These are phyloP conservation scores for Lutjanus argentimaculatus DNA, from an alignment of 2,797 vertebrate species.

Conservation along the genomic window DNA sequence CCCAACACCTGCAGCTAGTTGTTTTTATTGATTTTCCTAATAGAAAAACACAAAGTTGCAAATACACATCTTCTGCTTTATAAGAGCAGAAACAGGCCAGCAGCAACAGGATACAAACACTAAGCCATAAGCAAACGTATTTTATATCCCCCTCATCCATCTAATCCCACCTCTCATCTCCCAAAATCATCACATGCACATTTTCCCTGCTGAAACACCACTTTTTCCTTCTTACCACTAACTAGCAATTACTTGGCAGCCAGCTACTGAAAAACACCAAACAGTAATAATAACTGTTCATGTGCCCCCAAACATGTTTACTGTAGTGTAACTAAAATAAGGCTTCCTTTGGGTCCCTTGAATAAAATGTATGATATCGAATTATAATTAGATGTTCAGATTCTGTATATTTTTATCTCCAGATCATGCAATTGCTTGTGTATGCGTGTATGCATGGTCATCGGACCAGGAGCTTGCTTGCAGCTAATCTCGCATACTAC, in stretches of 20 bases:
- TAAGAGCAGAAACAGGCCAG: slow-evolving; percentile 10
- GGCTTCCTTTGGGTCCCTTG: background rate
- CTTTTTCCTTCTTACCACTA: background rate
- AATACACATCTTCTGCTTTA: background rate
- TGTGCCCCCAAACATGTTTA: background rate
- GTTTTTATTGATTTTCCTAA: background rate
- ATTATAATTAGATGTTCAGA: background rate
- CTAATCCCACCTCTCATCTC: background rate
- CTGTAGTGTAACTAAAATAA: background rate
- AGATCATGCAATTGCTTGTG: too few relatives aligned
- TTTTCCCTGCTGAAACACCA: background rate
- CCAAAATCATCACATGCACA: slow-evolving; percentile 8
- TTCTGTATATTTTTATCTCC: background rate
- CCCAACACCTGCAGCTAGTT: background rate
- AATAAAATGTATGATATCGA: slow-evolving; percentile 6
- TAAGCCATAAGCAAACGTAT: background rate
- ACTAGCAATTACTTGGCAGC: background rate
- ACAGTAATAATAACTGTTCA: background rate
- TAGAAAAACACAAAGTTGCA: background rate
- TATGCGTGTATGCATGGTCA: too few relatives aligned
- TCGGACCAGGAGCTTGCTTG: too few relatives aligned
- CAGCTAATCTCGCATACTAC: too few relatives aligned
- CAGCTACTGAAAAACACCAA: background rate
- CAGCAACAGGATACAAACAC: background rate
- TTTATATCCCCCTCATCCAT: background rate